A percentile compares a stretch with the other conserved stretches of the same genome.
These are phyloP conservation scores for Tauraco hartlaubi DNA, from an alignment of 2,797 vertebrate genomes.

Conservation along the genomic window DNA sequence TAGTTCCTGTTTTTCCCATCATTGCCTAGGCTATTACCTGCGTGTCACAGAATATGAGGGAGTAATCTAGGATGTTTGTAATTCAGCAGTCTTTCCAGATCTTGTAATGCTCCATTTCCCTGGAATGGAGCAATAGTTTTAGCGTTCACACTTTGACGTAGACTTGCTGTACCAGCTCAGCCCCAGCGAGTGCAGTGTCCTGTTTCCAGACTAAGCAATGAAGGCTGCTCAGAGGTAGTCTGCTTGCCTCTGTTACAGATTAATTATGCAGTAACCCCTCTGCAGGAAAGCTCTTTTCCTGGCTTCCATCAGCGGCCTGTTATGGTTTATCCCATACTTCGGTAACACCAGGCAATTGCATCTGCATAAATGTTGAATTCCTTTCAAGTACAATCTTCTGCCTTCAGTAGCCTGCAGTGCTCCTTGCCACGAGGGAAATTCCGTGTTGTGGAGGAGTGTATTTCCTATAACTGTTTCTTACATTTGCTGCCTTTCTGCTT, in stretches of 20 bases:
- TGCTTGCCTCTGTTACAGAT: neutral
- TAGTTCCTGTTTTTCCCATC: neutral
- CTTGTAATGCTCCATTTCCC: neutral
- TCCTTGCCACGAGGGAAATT: neutral
- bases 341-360: neutral
- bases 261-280: neutral
- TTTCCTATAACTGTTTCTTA: neutral
- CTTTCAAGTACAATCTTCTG: neutral
- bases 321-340: neutral
- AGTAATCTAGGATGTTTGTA: neutral
- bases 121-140: neutral
- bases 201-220: neutral
- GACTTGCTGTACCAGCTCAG: neutral
- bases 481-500: neutral
- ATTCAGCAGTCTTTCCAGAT: neutral
- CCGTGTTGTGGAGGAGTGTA: neutral
- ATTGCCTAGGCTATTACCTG: neutral
- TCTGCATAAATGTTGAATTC: conserved; percentile 19
- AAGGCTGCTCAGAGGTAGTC: neutral
- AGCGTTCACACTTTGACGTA: neutral
- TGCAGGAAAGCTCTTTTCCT: conserved; percentile 6
- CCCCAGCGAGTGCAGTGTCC: neutral
- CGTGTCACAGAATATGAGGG: neutral
- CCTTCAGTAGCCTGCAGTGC: neutral
- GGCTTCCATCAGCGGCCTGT: neutral